Percentiles rank a stretch among this genome's conserved stretches.
Evolutionary conservation across 2,888 invertebrate species (phyloP).

Genomic region (Malthinus flaveolus): DNA sequence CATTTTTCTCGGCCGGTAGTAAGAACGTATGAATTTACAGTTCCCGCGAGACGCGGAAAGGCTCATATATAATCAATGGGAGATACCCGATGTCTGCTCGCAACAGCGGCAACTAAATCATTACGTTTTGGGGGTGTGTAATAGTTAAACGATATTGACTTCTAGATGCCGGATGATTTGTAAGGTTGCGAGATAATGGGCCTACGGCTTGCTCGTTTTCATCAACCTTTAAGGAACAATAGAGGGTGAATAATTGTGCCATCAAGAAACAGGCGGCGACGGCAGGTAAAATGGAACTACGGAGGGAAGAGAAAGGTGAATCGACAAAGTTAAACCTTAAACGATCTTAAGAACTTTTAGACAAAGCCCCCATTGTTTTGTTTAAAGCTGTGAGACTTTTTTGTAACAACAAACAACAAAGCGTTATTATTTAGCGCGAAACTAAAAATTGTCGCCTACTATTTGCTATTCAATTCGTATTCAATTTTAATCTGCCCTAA

Average conservation of each 20-base stretch:
- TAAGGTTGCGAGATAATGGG: conserved; percentile 44
- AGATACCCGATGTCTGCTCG: conserved; percentile 47
- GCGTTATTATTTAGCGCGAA: conserved; percentile 9
- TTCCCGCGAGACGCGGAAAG: conserved; percentile 34
- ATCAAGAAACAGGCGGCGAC: conserved; percentile 38
- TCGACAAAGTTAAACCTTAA: conserved; percentile 26
- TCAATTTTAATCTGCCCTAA: conserved; percentile 44
- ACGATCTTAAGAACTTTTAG: conserved; percentile 27
- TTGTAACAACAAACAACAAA: conserved; percentile 15
- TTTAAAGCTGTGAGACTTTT: conserved; percentile 16
- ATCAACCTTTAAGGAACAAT: conserved; percentile 45
- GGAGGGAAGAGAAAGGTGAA: conserved; percentile 19
- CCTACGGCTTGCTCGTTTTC: conserved; percentile 42
- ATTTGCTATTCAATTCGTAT: conserved; percentile 46
- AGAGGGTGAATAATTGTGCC: conserved; percentile 45
- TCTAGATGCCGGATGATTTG: conserved; percentile 46
- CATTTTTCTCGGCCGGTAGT: conserved; percentile 29
- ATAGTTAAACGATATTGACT: conserved; percentile 52
- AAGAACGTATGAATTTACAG: conserved; percentile 37
- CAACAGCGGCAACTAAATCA: conserved; percentile 50
- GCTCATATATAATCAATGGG: conserved; percentile 42
- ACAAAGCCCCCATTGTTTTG: conserved; percentile 30
- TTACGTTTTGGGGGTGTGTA: conserved; percentile 42
- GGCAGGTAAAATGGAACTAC: conserved; percentile 33
- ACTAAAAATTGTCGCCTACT: conserved; percentile 28